These are phyloP conservation scores for Vespertilio murinus DNA, from an alignment of 2,797 vertebrate species.

Conservation along the genomic window DNA sequence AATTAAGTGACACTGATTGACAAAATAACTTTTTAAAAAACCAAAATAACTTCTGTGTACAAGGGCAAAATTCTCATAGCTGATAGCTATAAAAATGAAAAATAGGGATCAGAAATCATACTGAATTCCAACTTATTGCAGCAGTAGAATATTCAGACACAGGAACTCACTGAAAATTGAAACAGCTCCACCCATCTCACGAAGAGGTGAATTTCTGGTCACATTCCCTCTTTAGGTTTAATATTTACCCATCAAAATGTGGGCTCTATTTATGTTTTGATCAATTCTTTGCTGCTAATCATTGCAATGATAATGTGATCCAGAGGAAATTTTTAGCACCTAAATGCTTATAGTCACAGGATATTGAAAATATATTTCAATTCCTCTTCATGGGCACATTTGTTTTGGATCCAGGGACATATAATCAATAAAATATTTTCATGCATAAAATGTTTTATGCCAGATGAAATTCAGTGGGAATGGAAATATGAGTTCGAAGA, in stretches of 20 bases:
- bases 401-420: not conserved
- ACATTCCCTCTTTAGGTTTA: not conserved
- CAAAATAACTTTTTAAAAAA: not conserved
- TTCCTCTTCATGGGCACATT: not conserved
- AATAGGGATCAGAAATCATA: not conserved
- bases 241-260: not conserved
- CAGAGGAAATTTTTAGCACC: not conserved
- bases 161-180: not conserved
- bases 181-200: not conserved
- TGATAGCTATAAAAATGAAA: not conserved
- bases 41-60: not conserved
- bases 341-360: not conserved
- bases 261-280: not conserved
- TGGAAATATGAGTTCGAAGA: not conserved
- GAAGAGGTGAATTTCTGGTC: not conserved
- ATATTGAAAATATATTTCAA: not conserved
- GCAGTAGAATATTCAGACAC: not conserved
- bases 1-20: not conserved
- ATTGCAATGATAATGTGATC: not conserved
- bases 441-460: not conserved
- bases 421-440: not conserved
- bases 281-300: too few relatives aligned
- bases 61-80: not conserved
- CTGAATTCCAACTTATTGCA: not conserved
- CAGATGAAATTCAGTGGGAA: not conserved